Evolutionary conservation across 2,797 vertebrate species (phyloP), one percentile per base, ranked within the genome.

Genomic region (Macroramphosus scolopax): DNA sequence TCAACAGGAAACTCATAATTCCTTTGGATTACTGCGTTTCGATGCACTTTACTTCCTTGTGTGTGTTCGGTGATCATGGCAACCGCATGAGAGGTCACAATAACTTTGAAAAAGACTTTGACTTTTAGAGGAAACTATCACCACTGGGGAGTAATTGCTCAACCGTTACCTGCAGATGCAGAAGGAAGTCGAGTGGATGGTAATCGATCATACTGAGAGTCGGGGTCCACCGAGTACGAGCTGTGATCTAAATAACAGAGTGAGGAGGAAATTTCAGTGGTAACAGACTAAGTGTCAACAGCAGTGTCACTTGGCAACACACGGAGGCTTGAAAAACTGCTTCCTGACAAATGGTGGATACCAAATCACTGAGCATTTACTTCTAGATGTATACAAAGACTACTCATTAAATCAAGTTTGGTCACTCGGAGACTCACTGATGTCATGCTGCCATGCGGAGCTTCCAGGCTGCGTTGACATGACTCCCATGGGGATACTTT

Each of bases 401-500:
- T n/a, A n/a, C n/a, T n/a, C n/a, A n/a, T n/a, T n/a, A n/a, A n/a
- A n/a, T n/a, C n/a, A n/a, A n/a, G n/a, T n/a, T n/a, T n/a, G n/a
- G 4, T 16, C 24, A 6, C 25, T 37, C 11, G 4, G 17, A 12
- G 10, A 48, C 83, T 79, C 43, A 89, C 85, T 55, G 38, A 34
- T 38, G 22, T 69, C 46, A 36, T 72, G 75, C 14, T 75, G 80
- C 59, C 60, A 61, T 13, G 60, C 44, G 8, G 69, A 60, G 31
- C 62, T 67, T 41, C 43, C 57, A 0, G 58, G 31, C 5, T 2
- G 50, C 0, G 58, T 46, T 30, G 81, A 42, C 25, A 85, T 51
- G 38, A 16, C 45, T 6, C 50, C 72, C 83, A 88, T 78, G 24
- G 79, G 75, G 35, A 88, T 50, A 56, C 38, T 81, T 31, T 80